Base-by-base conservation (phyloP, 2,888 invertebrate genomes). In the Drosophila lacicola region DNA sequence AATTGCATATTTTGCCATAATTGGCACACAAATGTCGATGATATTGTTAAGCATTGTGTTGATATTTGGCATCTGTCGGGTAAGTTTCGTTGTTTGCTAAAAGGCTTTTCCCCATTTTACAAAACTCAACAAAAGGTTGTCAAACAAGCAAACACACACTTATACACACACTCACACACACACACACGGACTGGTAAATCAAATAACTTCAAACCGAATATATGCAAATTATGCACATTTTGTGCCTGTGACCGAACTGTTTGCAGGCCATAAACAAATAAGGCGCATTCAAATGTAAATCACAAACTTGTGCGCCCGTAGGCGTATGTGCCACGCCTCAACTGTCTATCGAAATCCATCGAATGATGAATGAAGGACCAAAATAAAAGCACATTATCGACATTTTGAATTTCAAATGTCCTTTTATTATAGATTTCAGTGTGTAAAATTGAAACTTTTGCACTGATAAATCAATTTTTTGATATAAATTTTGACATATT, bases 1-100 rank as follows among this genome's bases (percentile, higher is more conserved):
- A 94, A 96, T 96, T 92, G 96, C 96, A 78, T 96, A 96, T 92
- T 94, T 95, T 85, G 95, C 96, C 85, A 96, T 96, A 85, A 96
- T 96, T 92, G 96, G 95, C 90, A 96, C 96, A 50, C 96, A 96
- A 92, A 94, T 96, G 93, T 96, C 96, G 88, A 96, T 96, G 95
- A 95, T 96, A 75, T 93, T 95, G 65, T 93, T 96, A 62, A 96
- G 96, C 91, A 94, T 95, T 92, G 94, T 95, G 83, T 93, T 96
- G 65, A 94, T 96, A 87, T 94, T 95, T 91, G 96, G 96, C 76
- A 95, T 96, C 91, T 94, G 95, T 93, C 95, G 95, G 95, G 96
- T 96, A 92, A 95, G 95, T 82, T 67, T 46, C 45, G 36, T 13
- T 77, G 57, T 80, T 74, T 88, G 65, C 55, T 29, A 55, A 71